Evolutionary conservation across 2,797 vertebrate genomes (phyloP).

Genomic region (Paguma larvata): DNA sequence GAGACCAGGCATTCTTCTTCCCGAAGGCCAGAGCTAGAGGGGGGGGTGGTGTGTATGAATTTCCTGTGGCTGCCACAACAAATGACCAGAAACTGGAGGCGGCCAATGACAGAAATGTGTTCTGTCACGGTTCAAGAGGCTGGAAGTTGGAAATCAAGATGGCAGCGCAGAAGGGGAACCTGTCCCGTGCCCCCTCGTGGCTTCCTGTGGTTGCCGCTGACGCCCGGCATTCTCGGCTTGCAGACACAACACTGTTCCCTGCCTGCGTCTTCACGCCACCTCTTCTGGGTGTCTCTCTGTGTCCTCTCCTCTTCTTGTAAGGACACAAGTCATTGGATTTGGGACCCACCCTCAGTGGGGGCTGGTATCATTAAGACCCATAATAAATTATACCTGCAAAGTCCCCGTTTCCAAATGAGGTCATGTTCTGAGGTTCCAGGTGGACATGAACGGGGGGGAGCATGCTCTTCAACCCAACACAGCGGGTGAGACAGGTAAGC

Average conservation of each 20-base stretch:
- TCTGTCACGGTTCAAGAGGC: not conserved
- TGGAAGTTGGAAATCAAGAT: not conserved
- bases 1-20: not conserved
- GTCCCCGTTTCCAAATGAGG: not conserved
- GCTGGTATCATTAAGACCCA: not conserved
- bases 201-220: not conserved
- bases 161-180: not conserved
- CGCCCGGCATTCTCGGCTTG: not conserved
- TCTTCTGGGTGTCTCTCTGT: not conserved
- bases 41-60: accelerated
- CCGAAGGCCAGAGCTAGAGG: not conserved
- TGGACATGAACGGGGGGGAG: not conserved
- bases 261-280: not conserved
- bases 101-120: not conserved
- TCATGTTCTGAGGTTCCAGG: not conserved
- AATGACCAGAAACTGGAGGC: not conserved
- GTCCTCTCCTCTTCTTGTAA: not conserved
- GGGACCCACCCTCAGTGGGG: not conserved
- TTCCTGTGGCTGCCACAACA: not conserved
- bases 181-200: not conserved
- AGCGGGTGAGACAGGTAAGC: not conserved
- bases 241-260: accelerated
- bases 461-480: not conserved
- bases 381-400: not conserved
- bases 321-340: not conserved